Evolutionary conservation across 2,888 invertebrate genomes (phyloP).

Genomic region (Stenoptilia bipunctidactyla): DNA sequence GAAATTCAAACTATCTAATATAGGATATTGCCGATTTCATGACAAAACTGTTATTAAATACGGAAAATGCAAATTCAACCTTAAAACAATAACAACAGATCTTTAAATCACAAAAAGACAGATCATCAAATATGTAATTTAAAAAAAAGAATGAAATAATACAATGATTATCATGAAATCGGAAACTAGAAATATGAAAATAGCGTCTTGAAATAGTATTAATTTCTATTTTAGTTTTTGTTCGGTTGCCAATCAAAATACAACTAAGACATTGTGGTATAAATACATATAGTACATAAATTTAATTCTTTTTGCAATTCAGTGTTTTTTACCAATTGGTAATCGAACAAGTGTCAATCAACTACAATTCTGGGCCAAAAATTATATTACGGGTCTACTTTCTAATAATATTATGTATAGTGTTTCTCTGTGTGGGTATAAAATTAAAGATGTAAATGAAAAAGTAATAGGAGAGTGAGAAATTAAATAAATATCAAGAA

Average conservation of each 20-base stretch:
- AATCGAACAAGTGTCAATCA: constrained; percentile 45
- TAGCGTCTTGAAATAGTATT: constrained; percentile 35
- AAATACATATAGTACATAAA: too few relatives aligned
- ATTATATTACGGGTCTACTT: constrained; percentile 50
- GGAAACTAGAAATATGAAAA: constrained; percentile 34
- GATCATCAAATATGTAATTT: constrained; percentile 20
- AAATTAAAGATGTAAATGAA: constrained; percentile 46
- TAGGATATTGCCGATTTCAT: constrained; percentile 41
- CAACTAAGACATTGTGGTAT: too few relatives aligned
- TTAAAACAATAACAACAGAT: too few relatives aligned
- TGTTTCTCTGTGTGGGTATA: constrained; percentile 70
- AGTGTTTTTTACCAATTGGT: constrained; percentile 43
- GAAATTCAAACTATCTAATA: constrained; percentile 34
- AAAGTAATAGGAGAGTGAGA: constrained; percentile 53
- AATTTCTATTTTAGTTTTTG: constrained; percentile 36
- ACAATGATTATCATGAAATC: constrained; percentile 52
- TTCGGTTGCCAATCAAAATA: constrained; percentile 56
- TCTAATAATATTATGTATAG: constrained; percentile 56
- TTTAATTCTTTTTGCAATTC: too few relatives aligned
- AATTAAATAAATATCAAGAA: constrained; percentile 30
- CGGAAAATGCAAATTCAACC: not conserved
- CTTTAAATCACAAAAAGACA: constrained; percentile 2
- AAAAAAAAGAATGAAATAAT: constrained; percentile 6
- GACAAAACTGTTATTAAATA: constrained; percentile 28
- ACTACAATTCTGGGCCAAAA: constrained; percentile 62